These are phyloP conservation scores for Mustelus asterias DNA, from an alignment of 2,113 vertebrate genomes.

Conservation along the genomic window DNA sequence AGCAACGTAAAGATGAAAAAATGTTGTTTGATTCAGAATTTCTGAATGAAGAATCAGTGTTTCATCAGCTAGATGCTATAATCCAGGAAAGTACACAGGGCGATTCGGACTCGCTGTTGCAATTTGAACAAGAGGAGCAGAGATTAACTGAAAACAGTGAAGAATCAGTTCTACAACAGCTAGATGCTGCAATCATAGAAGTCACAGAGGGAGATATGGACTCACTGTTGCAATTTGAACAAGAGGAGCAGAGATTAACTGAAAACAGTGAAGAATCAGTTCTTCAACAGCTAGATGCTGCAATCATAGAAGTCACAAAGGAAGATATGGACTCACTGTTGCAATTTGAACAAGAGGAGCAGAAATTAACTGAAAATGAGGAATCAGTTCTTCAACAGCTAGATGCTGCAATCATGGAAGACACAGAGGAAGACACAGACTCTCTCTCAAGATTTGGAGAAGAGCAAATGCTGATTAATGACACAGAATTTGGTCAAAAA, in stretches of 20 bases:
- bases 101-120: conserved; percentile 83
- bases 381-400: neutral
- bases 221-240: conserved; percentile 50
- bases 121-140: conserved; percentile 91
- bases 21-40: neutral
- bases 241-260: conserved; percentile 22
- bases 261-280: neutral
- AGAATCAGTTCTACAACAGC: neutral
- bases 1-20: neutral
- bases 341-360: conserved; percentile 39
- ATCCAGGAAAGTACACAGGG: conserved; percentile 65
- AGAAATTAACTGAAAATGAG: conserved; percentile 31
- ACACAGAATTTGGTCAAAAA: neutral
- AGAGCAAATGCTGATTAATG: conserved; percentile 51
- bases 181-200: neutral
- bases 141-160: neutral
- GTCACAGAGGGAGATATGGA: conserved; percentile 56
- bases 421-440: conserved; percentile 56
- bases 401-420: neutral
- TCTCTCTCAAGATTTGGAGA: conserved; percentile 49
- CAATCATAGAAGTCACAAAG: conserved; percentile 43
- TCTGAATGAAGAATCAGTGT: conserved; percentile 51
- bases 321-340: conserved; percentile 59
- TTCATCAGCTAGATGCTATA: conserved; percentile 61
- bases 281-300: neutral